Conservation (phyloP, 2,888 invertebrate species). For the Apodemia zela region DNA sequence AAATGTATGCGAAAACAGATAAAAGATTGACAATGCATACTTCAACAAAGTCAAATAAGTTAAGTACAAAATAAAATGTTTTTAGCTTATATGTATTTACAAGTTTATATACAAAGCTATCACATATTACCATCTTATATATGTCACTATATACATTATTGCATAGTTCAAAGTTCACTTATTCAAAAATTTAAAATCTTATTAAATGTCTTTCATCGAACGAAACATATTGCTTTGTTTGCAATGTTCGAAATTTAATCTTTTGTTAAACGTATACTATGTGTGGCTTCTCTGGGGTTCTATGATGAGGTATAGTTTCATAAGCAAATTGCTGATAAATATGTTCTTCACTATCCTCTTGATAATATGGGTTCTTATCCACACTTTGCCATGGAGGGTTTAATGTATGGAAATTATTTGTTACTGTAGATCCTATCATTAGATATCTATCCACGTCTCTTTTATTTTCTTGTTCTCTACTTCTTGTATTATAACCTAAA, state of each 20-base stretch:
- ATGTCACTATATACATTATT: constrained; percentile 79
- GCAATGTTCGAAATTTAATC: constrained; percentile 65
- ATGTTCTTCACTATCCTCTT: constrained; percentile 73
- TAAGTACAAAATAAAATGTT: constrained; percentile 69
- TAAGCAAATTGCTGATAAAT: constrained; percentile 78
- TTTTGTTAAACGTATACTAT: constrained; percentile 81
- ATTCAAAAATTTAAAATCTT: constrained; percentile 38
- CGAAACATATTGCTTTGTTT: constrained; percentile 57
- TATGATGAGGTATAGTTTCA: constrained; percentile 75
- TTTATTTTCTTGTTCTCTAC: constrained; percentile 70
- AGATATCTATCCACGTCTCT: constrained; percentile 73
- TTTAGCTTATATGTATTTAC: constrained; percentile 70
- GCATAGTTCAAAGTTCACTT: constrained; percentile 60
- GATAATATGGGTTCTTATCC: constrained; percentile 72
- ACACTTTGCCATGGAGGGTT: constrained; percentile 77
- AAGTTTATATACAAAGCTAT: constrained; percentile 77
- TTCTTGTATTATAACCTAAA: constrained; percentile 69
- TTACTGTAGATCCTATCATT: constrained; percentile 75
- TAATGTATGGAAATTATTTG: constrained; percentile 74
- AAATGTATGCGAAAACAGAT: constrained; percentile 24
- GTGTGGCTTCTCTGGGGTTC: constrained; percentile 79
- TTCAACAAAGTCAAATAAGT: constrained; percentile 58
- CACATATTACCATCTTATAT: constrained; percentile 75
- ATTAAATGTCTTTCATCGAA: constrained; percentile 43
- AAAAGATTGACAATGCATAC: constrained; percentile 27